A percentile compares a stretch with the other conserved stretches of the same genome.
Evolutionary conservation across 53 echinoderm and acorn worm genomes (phyloP).

Genomic region (Glandiceps talaboti): DNA sequence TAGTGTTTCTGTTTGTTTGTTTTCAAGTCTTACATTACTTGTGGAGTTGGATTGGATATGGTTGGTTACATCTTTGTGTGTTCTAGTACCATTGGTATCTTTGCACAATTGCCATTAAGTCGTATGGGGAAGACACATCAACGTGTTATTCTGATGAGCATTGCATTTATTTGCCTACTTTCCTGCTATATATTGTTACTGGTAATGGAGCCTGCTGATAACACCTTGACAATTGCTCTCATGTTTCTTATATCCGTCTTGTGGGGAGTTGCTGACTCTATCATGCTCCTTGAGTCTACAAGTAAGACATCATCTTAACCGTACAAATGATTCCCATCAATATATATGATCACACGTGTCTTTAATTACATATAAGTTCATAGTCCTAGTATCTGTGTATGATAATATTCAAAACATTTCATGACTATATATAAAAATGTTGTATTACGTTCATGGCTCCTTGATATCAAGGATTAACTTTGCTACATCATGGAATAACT

Average conservation of each 20-base stretch:
- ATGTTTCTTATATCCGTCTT: not conserved
- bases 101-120: not conserved
- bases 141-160: not conserved
- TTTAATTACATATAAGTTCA: too few relatives aligned
- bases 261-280: not conserved
- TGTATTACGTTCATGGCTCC: too few relatives aligned
- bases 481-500: too few relatives aligned
- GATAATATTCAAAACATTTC: too few relatives aligned
- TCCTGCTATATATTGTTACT: not conserved
- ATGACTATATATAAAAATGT: too few relatives aligned
- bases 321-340: too few relatives aligned
- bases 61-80: conserved; percentile 93
- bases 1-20: not conserved
- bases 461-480: too few relatives aligned
- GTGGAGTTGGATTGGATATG: conserved; percentile 74
- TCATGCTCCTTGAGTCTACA: not conserved
- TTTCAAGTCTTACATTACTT: conserved; percentile 78
- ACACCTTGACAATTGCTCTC: not conserved
- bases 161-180: not conserved
- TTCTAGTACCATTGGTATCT: conserved; percentile 54
- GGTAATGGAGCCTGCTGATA: not conserved
- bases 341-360: too few relatives aligned
- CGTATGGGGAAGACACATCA: not conserved
- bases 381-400: too few relatives aligned
- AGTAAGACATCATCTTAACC: not conserved